A percentile compares a stretch with the other conserved stretches of the same genome.
Conservation (phyloP, 2,888 invertebrate genomes). For the Lasioglossum pauxillum region DNA sequence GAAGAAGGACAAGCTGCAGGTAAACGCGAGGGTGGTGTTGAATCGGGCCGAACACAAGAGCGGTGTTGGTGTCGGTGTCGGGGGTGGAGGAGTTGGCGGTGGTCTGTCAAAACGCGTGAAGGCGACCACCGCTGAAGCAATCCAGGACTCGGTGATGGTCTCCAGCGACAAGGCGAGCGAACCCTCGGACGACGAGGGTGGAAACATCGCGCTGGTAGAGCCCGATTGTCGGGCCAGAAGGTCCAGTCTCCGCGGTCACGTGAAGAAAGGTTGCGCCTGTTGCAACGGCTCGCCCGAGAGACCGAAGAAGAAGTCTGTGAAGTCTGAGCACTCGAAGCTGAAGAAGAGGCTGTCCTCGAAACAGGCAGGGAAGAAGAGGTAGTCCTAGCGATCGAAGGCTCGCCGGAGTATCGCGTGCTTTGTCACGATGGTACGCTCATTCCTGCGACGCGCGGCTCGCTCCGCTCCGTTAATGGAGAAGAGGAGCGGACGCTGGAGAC, state of each 20-base stretch:
- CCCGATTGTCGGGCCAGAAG: slow-evolving; percentile 80
- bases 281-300: slow-evolving; percentile 87
- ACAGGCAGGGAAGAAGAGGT: slow-evolving; percentile 82
- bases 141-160: slow-evolving; percentile 73
- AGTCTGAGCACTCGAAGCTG: slow-evolving; percentile 77
- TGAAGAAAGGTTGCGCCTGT: slow-evolving; percentile 88
- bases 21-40: slow-evolving; percentile 78
- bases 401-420: slow-evolving; percentile 58
- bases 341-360: slow-evolving; percentile 80
- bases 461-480: neutral
- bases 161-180: slow-evolving; percentile 79
- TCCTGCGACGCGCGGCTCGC: slow-evolving; percentile 19
- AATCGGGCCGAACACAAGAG: slow-evolving; percentile 76
- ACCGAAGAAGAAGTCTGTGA: slow-evolving; percentile 84
- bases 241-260: slow-evolving; percentile 86
- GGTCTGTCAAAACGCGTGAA: slow-evolving; percentile 76
- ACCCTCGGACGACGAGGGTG: slow-evolving; percentile 79
- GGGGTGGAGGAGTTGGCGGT: slow-evolving; percentile 8
- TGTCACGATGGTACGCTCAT: slow-evolving; percentile 38
- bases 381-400: slow-evolving; percentile 79
- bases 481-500: neutral
- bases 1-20: slow-evolving; percentile 78
- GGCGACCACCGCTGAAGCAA: slow-evolving; percentile 62
- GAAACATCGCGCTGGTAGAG: slow-evolving; percentile 74
- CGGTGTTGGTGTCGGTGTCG: neutral